Conservation (phyloP, 1,140 invertebrate genomes). For the Lutraria rhynchaena region DNA sequence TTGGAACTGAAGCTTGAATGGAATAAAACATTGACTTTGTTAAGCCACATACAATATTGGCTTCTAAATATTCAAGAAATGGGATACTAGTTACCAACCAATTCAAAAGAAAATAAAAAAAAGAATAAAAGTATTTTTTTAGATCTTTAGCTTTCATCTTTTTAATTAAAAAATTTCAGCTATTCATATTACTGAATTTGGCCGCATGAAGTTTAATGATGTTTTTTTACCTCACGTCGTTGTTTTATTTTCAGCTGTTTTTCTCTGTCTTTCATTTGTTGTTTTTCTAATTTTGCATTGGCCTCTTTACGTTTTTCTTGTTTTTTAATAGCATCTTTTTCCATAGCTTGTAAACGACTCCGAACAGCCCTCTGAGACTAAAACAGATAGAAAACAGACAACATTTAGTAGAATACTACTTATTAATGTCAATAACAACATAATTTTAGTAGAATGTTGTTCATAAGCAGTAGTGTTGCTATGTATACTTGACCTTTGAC, state of each 20-base stretch:
- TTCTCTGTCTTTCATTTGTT: conserved; percentile 66
- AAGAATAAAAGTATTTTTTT: not conserved
- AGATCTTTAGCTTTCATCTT: no score
- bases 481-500: no score
- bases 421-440: no score
- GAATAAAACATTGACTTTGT: no score
- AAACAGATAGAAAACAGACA: no score
- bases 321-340: conserved; percentile 69
- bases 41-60: no score
- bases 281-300: conserved; percentile 70
- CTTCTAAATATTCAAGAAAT: no score
- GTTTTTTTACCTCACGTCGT: conserved; percentile 69
- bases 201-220: conserved; percentile 58
- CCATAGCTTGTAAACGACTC: conserved; percentile 69
- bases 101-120: not conserved
- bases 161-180: not conserved
- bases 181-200: not conserved
- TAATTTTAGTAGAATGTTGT: no score
- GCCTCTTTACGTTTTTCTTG: conserved; percentile 65
- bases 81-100: no score
- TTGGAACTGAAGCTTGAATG: no score
- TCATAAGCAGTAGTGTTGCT: no score
- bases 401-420: no score
- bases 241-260: conserved; percentile 70
- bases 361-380: conserved; percentile 72